Percentiles rank a stretch among this genome's conserved stretches.
Conservation (phyloP, 2,797 vertebrate species). For the Brachyrhaphis roseni region DNA sequence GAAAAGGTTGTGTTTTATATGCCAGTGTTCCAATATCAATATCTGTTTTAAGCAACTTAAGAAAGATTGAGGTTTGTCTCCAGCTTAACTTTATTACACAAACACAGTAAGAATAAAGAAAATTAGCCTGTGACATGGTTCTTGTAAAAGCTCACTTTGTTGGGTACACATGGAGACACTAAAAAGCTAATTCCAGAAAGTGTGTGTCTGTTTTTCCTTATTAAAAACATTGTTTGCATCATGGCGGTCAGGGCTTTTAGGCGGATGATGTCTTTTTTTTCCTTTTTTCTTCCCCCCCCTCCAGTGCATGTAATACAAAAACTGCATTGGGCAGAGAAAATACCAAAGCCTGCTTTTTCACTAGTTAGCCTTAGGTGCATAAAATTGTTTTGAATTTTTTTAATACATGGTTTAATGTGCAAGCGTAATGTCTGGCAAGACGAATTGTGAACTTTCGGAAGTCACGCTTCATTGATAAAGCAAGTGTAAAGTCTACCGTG, state of each 20-base stretch:
- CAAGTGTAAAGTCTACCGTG: slow-evolving; percentile 68
- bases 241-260: not conserved
- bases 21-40: not conserved
- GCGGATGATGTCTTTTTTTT: slow-evolving; percentile 19
- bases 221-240: not conserved
- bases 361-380: slow-evolving; percentile 8
- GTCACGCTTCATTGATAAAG: slow-evolving; percentile 73
- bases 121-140: not conserved
- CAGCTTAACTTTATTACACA: not conserved
- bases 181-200: not conserved
- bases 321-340: slow-evolving; percentile 9
- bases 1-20: not conserved
- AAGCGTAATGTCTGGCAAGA: slow-evolving; percentile 35
- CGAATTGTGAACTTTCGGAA: slow-evolving; percentile 56
- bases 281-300: too few species aligned
- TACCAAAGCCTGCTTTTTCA: slow-evolving; percentile 9
- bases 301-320: slow-evolving; percentile 17
- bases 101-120: not conserved
- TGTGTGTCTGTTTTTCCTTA: slow-evolving; percentile 1
- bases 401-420: slow-evolving; percentile 25
- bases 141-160: slow-evolving; percentile 2
- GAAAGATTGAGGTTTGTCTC: not conserved
- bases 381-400: not conserved
- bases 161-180: slow-evolving; percentile 3
- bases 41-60: not conserved